Percentiles rank a stretch among this genome's conserved stretches.
These are phyloP conservation scores for Dendrocopos noguchii DNA, from an alignment of 2,113 vertebrate genomes.

Conservation along the genomic window DNA sequence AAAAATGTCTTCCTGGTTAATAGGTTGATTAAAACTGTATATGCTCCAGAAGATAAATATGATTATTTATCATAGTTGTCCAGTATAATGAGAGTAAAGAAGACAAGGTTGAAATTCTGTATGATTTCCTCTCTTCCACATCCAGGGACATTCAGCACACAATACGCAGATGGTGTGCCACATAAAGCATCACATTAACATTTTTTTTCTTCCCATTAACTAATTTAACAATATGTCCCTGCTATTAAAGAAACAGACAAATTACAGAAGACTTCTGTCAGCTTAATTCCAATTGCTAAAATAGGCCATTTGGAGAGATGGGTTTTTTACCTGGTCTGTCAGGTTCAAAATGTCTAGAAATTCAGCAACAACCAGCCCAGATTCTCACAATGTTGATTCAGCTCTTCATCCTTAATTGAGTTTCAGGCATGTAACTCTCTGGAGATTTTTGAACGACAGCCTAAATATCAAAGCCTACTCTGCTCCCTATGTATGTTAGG, in stretches of 20 bases:
- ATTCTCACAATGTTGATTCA: constrained; percentile 30
- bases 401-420: constrained; percentile 50
- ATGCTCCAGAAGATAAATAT: constrained; percentile 69
- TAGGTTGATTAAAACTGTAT: constrained; percentile 73
- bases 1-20: constrained; percentile 74
- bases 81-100: constrained; percentile 65
- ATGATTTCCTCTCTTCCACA: constrained; percentile 53
- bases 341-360: neutral
- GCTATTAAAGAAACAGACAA: constrained; percentile 61
- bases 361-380: neutral
- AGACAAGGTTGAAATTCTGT: constrained; percentile 67
- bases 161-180: constrained; percentile 59
- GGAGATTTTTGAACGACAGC: constrained; percentile 45
- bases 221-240: constrained; percentile 70
- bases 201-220: constrained; percentile 74
- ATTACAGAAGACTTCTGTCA: constrained; percentile 60
- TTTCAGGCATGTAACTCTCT: neutral
- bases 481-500: neutral
- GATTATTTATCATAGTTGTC: constrained; percentile 68
- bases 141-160: constrained; percentile 49
- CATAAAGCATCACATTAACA: constrained; percentile 71
- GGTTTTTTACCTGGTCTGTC: constrained; percentile 41
- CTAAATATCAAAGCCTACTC: constrained; percentile 26
- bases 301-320: constrained; percentile 24
- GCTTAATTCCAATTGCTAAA: constrained; percentile 31